Conservation (phyloP, 2,113 vertebrate genomes). For the Phycodurus eques region DNA sequence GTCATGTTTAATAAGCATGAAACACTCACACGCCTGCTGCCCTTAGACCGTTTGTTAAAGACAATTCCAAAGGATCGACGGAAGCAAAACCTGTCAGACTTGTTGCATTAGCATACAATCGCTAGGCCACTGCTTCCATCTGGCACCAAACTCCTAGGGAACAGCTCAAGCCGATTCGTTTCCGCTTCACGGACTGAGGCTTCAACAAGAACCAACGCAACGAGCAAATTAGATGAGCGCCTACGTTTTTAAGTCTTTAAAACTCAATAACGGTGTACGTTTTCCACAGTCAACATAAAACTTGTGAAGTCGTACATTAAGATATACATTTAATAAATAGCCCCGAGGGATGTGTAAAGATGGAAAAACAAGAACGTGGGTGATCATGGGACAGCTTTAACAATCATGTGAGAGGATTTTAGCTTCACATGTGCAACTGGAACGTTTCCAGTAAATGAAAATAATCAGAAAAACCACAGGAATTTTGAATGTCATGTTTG, state of each 20-base stretch:
- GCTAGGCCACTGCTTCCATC: conserved; percentile 8
- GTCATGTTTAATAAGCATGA: neutral
- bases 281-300: neutral
- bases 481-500: conserved; percentile 16
- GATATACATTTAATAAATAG: neutral
- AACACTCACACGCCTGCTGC: neutral
- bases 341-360: neutral
- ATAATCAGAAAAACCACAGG: conserved; percentile 6
- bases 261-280: neutral
- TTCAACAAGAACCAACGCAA: conserved; percentile 25
- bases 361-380: neutral
- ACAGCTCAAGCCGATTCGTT: conserved; percentile 13
- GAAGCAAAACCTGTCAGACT: conserved; percentile 31
- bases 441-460: conserved; percentile 20
- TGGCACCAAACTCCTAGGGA: conserved; percentile 13
- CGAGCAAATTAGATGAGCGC: neutral
- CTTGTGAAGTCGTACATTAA: neutral
- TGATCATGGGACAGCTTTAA: conserved; percentile 39
- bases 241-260: neutral
- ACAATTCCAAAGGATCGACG: conserved; percentile 11
- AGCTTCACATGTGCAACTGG: conserved; percentile 16
- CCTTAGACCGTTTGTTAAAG: conserved; percentile 10
- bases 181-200: conserved; percentile 22
- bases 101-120: conserved; percentile 17
- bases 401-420: conserved; percentile 43